Conservation (phyloP, 2,113 vertebrate genomes). For the Eubucco bourcierii region DNA sequence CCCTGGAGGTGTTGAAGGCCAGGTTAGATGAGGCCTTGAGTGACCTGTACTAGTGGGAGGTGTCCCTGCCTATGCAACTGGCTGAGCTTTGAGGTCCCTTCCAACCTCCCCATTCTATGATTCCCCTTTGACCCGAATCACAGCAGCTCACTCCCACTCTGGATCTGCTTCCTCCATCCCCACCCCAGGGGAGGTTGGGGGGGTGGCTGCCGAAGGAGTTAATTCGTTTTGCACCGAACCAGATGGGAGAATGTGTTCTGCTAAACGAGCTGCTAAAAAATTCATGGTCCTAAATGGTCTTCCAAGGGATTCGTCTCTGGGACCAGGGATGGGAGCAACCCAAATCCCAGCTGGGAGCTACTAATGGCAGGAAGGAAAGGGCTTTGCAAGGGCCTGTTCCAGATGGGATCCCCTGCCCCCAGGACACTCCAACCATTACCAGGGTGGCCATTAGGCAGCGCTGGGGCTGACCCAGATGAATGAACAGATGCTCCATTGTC, state of each 20-base stretch:
- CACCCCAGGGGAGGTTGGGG: too few species aligned
- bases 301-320: background rate
- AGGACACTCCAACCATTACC: background rate
- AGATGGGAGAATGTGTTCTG: background rate
- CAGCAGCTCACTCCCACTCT: accelerated
- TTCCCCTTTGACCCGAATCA: background rate
- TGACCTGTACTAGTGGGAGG: too few species aligned
- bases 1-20: too few species aligned
- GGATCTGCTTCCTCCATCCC: background rate
- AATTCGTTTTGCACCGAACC: background rate
- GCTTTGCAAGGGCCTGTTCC: background rate
- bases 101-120: too few species aligned
- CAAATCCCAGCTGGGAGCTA: background rate
- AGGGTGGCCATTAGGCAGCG: background rate
- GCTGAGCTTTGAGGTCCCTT: too few species aligned
- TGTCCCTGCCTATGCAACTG: too few species aligned
- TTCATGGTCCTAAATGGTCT: constrained; percentile 47
- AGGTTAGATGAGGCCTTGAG: too few species aligned
- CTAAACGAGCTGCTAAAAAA: constrained; percentile 61
- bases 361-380: background rate
- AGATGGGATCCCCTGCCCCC: background rate
- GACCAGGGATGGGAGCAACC: background rate
- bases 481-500: background rate
- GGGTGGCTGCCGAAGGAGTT: background rate
- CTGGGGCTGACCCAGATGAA: background rate